Evolutionary conservation across 2,888 invertebrate species (phyloP).

Genomic region (Megastigmus dorsalis): DNA sequence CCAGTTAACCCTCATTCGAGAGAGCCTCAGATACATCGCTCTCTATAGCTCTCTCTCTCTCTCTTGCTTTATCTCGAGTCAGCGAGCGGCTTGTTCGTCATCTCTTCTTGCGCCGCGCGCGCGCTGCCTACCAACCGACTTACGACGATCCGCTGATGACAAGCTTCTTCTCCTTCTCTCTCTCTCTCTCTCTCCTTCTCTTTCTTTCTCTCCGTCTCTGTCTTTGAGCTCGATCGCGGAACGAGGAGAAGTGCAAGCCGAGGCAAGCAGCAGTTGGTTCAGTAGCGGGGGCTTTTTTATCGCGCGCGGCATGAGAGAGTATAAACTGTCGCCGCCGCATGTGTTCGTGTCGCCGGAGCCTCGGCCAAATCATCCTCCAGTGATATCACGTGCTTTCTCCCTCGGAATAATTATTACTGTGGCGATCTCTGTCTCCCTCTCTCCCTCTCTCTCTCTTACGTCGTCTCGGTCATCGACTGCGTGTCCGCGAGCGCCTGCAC

Average conservation of each 20-base stretch:
- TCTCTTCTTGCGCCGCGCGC: not conserved
- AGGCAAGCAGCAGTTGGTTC: not conserved
- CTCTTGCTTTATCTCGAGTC: slow-evolving; percentile 9
- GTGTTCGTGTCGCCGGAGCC: not conserved
- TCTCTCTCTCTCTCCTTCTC: slow-evolving; percentile 6
- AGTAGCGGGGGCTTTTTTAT: slow-evolving; percentile 26
- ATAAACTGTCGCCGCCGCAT: not conserved
- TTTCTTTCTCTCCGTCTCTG: slow-evolving; percentile 9
- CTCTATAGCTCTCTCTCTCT: not conserved
- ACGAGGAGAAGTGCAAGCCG: not conserved
- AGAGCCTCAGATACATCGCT: not conserved
- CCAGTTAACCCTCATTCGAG: slow-evolving; percentile 64
- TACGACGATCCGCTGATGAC: slow-evolving; percentile 21
- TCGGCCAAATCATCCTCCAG: slow-evolving; percentile 31
- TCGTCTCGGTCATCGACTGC: slow-evolving; percentile 49
- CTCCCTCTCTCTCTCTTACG: not conserved
- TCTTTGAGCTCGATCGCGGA: not conserved
- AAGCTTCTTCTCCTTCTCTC: not conserved
- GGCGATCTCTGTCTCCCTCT: not conserved
- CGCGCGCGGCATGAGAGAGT: slow-evolving; percentile 1
- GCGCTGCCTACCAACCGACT: not conserved
- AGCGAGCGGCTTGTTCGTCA: slow-evolving; percentile 3
- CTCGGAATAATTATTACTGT: slow-evolving; percentile 45
- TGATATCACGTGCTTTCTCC: slow-evolving; percentile 50
- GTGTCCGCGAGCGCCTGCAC: slow-evolving; percentile 18